Evolutionary conservation across 2,888 invertebrate genomes (phyloP), one percentile per base, ranked within the genome.

Genomic region (Oscheius sp.): DNA sequence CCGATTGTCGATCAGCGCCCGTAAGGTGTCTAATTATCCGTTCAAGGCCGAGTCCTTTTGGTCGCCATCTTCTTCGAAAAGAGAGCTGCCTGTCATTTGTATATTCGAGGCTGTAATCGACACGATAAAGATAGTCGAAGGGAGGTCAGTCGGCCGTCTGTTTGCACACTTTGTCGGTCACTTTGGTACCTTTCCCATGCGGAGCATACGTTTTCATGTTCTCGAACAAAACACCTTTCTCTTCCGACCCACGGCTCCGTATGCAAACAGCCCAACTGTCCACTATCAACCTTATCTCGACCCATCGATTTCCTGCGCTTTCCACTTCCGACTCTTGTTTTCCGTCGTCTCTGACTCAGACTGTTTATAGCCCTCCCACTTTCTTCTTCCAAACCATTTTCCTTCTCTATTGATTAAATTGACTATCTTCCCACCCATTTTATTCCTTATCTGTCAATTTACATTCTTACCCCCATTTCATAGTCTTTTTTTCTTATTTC

Each of bases 251-350:
- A 12, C 12, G 47, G 20, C n/a, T n/a, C 9, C 12, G 30, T 54
- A 41, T 41, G 59, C 59, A 59, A 59, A 44, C 44, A 41, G 26
- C 32, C 24, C 20, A 14, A 22, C 17, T 32, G n/a, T 32, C 33
- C 32, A 44, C 41, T 38, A 41, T 44, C 41, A 59, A 41, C 30
- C 59, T 59, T 41, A 54, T 54, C 54, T 54, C n/a, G 30, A 28
- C 59, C 26, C 59, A 59, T 59, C 44, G 59, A 59, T 59, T 59
- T 59, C 44, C 44, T 59, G 59, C 59, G 38, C 38, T 24, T 57
- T 57, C 32, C 32, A 54, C 54, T 33, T 33, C 30, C 51, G 51
- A 22, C 24, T 33, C 12, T 51, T 47, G 47, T 47, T 47, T 47
- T 47, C 47, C 47, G 24, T 12, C 24, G 24, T 47, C 41, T 17